A percentile compares a stretch with the other conserved stretches of the same genome.
Conservation (phyloP, 2,888 invertebrate genomes). For the Meteorus colon region DNA sequence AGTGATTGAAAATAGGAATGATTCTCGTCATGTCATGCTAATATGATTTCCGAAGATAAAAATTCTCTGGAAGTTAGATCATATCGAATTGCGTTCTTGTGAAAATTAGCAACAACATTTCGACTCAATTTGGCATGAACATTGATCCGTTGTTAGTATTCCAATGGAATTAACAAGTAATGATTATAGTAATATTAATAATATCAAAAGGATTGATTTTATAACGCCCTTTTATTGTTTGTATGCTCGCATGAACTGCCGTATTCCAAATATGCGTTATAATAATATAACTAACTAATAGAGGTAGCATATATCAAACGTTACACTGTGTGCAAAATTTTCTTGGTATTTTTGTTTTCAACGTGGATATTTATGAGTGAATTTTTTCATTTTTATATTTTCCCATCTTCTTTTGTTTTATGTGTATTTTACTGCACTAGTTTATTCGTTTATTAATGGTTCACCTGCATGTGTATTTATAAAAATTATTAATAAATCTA, state of each 20-base stretch:
- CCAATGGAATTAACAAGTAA: neutral
- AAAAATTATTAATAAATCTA: conserved; percentile 58
- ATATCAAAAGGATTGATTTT: conserved; percentile 42
- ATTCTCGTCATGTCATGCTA: too few relatives aligned
- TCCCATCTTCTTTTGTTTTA: conserved; percentile 8
- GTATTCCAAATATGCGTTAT: conserved; percentile 48
- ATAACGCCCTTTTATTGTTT: conserved; percentile 59
- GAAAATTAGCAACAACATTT: neutral
- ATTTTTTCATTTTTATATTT: conserved; percentile 35
- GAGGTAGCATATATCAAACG: conserved; percentile 54
- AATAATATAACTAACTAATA: neutral
- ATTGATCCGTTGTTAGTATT: neutral
- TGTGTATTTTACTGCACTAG: conserved; percentile 51
- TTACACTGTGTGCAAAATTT: conserved; percentile 50
- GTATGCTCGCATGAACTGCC: conserved; percentile 50
- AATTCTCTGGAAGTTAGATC: too few relatives aligned
- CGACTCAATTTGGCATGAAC: neutral
- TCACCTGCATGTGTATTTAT: conserved; percentile 52
- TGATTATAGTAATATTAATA: conserved; percentile 26
- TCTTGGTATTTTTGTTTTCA: conserved; percentile 45
- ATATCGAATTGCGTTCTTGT: neutral
- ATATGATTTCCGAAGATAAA: too few relatives aligned
- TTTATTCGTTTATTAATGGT: conserved; percentile 42
- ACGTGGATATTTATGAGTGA: conserved; percentile 52
- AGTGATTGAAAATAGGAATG: neutral